A percentile compares a stretch with the other conserved stretches of the same genome.
Evolutionary conservation across 2,888 invertebrate genomes (phyloP).

Genomic region (Leucozona laternaria): DNA sequence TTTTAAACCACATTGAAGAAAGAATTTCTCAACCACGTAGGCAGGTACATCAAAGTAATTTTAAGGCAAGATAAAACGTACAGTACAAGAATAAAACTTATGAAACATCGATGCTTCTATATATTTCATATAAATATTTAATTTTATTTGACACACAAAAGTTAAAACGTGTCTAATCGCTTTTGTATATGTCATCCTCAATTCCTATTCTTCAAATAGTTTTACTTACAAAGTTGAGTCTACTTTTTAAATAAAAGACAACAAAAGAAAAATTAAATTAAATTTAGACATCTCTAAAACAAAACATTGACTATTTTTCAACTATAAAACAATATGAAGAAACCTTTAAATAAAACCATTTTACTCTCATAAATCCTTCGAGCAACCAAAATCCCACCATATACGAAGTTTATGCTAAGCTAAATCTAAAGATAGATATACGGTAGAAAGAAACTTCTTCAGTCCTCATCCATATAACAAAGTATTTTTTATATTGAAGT

Average conservation of each 20-base stretch:
- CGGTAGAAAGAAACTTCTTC: neutral
- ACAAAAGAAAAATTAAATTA: neutral
- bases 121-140: neutral
- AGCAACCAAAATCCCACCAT: constrained; percentile 26
- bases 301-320: constrained; percentile 8
- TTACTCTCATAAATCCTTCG: constrained; percentile 40
- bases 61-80: too few species aligned
- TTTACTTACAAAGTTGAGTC: neutral
- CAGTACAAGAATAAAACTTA: neutral
- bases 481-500: constrained; percentile 1
- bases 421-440: neutral
- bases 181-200: neutral
- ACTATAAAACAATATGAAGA: constrained; percentile 20
- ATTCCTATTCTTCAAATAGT: neutral
- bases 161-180: neutral
- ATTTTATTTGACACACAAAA: too few species aligned
- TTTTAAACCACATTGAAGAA: too few species aligned
- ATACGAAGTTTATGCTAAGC: constrained; percentile 36
- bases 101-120: neutral
- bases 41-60: too few species aligned
- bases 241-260: neutral
- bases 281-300: constrained; percentile 6
- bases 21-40: too few species aligned
- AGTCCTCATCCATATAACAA: constrained; percentile 9
- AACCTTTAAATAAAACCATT: constrained; percentile 40